Evolutionary conservation across 1,140 invertebrate genomes (phyloP), one percentile per base, ranked within the genome.

Genomic region (Atta colombica): DNA sequence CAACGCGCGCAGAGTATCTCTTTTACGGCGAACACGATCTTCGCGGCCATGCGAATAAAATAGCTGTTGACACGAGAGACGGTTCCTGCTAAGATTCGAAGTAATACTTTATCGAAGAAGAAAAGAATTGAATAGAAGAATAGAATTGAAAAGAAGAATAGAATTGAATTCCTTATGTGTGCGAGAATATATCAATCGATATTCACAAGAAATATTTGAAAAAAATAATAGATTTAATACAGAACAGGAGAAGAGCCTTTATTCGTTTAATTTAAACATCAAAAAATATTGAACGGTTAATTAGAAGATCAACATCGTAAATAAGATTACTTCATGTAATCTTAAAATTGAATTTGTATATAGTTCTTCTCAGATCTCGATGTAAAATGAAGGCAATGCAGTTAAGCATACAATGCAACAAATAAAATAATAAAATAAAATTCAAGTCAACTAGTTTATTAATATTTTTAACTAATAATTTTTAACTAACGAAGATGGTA

Each of bases 1-100:
- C 80, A 84, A 84, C 80, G 80, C 25, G 55, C 68, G 28, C 68
- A 25, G 80, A 60, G 68, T 45, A 82, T 74, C 68, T 39, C 39
- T 82, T 75, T 74, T 84, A 84, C 39, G 80, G 66, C 78, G 53
- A 51, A 72, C 66, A 68, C 66, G 78, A 81, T 81, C 66, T 31
- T 58, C 51, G 51, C 66, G 49, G 45, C 45, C 45, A 68, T 66
- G 72, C 81, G 81, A 53, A 51, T 74, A 77, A 85, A 85, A 81
- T 72, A 71, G 80, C 69, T 61, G 69, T 51, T 61, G 80, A 60
- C 80, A 60, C 55, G 55, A 39, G 35, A 71, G 28, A 71, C 78
- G 51, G 25, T 68, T 82, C 6, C 39, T 66, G 55, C 69, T 69
- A 72, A 85, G 53, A 68, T 86, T 65, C 77, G 45, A 28, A 55